Base-by-base conservation (phyloP, 2,888 invertebrate species). In the Cephus sareptanus region DNA sequence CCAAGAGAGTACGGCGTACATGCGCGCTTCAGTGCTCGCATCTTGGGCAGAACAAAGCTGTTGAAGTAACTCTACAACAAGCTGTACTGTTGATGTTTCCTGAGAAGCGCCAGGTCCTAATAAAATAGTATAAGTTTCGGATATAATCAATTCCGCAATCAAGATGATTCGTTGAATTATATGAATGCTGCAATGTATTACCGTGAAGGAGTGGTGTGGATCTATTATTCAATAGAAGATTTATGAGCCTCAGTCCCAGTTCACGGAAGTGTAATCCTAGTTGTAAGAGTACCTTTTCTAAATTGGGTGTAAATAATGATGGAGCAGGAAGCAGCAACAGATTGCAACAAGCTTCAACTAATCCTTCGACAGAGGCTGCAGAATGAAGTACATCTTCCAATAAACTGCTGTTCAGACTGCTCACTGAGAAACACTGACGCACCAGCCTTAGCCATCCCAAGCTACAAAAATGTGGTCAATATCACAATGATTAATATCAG, bases 391-490 rank as follows among this genome's bases (percentile, higher is more conserved):
- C 93, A 83, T 93, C 92, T 3, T 91, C 87, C 85, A 89, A 90
- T 80, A 91, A 87, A 85, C 88, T 81, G 79, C 86, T 83, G 82
- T 91, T 90, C 77, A 87, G 79, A 75, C 88, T 87, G 81, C 89
- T 89, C 73, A 89, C 88, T 75, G 94, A 95, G 81, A 97, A 94
- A 88, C 97, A 97, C 87, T 96, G 96, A 83, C 97, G 95, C 73
- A 98, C 92, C 81, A 98, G 94, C 81, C 96, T 93, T 82, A 97
- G 93, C 98, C 98, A 98, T 81, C 97, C 96, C 89, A 96, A 94
- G 90, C 97, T 96, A 87, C 71, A 81, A 79, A 73, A 56, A 34
- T 75, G n/a, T 75, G 37, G 74, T 74, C 35, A 76, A 77, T 68
- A 31, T 73, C 15, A 77, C 9, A 77, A 74, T 68, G n/a, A 71